These are phyloP conservation scores for Rugalucina vietnamica DNA, from an alignment of 2,888 invertebrate species.

Conservation along the genomic window DNA sequence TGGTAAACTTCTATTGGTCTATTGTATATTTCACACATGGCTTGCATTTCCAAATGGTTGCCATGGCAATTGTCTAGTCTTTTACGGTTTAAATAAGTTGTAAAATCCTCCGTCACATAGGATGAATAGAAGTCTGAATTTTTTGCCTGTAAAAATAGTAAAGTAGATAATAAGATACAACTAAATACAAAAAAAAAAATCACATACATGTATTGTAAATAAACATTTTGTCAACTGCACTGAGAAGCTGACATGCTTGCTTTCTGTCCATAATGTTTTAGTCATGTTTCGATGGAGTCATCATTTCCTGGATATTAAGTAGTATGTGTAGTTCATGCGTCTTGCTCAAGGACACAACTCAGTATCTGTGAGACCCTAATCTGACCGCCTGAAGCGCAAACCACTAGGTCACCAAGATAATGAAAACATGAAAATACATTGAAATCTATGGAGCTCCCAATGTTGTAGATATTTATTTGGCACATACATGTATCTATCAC, in stretches of 20 bases:
- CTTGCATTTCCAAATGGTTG: constrained; percentile 96
- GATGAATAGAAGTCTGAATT: constrained; percentile 94
- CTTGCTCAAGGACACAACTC: too few species aligned
- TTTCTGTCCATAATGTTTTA: neutral
- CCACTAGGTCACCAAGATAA: too few species aligned
- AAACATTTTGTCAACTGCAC: neutral
- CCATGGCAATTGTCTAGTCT: constrained; percentile 92
- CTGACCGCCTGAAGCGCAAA: too few species aligned
- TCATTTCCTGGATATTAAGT: too few species aligned
- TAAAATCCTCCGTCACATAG: constrained; percentile 95
- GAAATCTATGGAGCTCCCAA: too few species aligned
- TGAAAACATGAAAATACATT: too few species aligned
- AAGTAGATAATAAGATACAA: neutral
- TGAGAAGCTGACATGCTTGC: neutral
- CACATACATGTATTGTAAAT: neutral
- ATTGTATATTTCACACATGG: constrained; percentile 95
- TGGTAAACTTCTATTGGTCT: constrained; percentile 94
- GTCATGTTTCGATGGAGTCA: too few species aligned
- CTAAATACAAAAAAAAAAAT: neutral
- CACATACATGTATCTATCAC: too few species aligned
- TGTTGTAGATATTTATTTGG: too few species aligned
- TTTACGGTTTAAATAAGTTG: constrained; percentile 92
- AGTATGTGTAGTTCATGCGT: too few species aligned
- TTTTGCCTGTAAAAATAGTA: constrained; percentile 87
- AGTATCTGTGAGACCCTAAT: too few species aligned